Evolutionary conservation across 2,797 vertebrate genomes (phyloP), one percentile per base, ranked within the genome.

Genomic region (Taenioides sp.): DNA sequence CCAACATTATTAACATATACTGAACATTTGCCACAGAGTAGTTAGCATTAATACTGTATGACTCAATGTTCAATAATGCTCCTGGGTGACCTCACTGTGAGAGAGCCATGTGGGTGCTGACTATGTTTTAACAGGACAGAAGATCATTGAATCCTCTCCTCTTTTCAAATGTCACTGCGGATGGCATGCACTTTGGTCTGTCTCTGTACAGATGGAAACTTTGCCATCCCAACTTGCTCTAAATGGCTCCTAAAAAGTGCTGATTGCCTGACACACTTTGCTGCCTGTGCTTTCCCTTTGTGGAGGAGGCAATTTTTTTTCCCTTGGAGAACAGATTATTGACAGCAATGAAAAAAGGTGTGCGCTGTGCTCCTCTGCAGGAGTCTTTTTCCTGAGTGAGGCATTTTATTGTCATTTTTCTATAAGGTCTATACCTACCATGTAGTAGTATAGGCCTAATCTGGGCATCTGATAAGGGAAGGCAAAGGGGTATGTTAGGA

Each of bases 261-360:
- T 85, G 78, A 87, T 82, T 79, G 57, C 60, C 76, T 54, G 79
- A 63, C 55, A 47, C 49, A 73, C 64, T 68, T 40, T 75, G 54
- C 70, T 66, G 47, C 47, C 65, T 28, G 65, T 52, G 65, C 65
- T 28, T 66, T 66, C 49, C 63, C 17, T 23, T 28, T n/a, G 17
- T 14, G 47, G 25, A 52, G 49, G 20, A 28, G 27, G 65, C 64
- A 65, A 52, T 62, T 72, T 54, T 60, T 72, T 47, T 4, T 14
- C 67, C 54, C 69, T 65, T 28, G 2, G 2, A 69, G 50, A 23
- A 40, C 27, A 81, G 57, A 57, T 74, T 78, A 76, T 50, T 75
- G 73, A 85, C 79, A 84, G 74, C 72, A 54, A 66, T 69, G 68
- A 82, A 81, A 70, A 59, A 76, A 80, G 65, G 59, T 40, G 65